These are phyloP conservation scores for Glomeris maerens DNA, from an alignment of 1,140 invertebrate genomes.

Conservation along the genomic window DNA sequence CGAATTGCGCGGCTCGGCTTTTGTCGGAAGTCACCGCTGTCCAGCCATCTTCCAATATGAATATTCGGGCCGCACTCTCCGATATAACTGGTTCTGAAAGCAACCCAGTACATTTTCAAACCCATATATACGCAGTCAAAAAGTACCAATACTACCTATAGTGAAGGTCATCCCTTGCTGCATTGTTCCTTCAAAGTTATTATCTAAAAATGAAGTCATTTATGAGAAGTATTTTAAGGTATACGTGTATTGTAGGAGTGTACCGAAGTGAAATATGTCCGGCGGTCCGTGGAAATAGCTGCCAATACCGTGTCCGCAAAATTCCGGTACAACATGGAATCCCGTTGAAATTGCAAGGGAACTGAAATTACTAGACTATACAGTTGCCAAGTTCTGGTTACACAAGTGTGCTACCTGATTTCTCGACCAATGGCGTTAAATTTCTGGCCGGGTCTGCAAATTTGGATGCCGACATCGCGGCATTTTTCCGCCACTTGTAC, in stretches of 20 bases:
- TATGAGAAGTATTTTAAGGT: conserved; percentile 1
- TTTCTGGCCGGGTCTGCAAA: conserved; percentile 57
- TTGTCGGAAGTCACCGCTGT: conserved; percentile 64
- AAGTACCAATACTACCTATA: conserved; percentile 36
- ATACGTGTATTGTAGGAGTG: conserved; percentile 11
- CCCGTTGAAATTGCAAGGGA: conserved; percentile 42
- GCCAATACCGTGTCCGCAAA: conserved; percentile 87
- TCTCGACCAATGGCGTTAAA: conserved; percentile 58
- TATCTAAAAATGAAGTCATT: conserved; percentile 36
- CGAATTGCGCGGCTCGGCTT: conserved; percentile 70
- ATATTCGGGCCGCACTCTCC: conserved; percentile 49
- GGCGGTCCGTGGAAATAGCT: conserved; percentile 81
- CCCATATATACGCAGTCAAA: conserved; percentile 7
- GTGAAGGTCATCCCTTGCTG: conserved; percentile 81
- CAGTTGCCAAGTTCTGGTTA: background rate
- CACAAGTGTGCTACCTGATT: conserved; percentile 15
- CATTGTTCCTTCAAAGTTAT: conserved; percentile 58
- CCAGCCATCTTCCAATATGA: conserved; percentile 72
- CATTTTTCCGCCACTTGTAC: conserved; percentile 54
- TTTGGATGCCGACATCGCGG: conserved; percentile 51
- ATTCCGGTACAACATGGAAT: conserved; percentile 55
- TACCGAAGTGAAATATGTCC: conserved; percentile 57
- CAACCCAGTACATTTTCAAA: too few relatives aligned
- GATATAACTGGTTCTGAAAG: conserved; percentile 69
- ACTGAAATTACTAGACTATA: background rate